Evolutionary conservation across 2,113 vertebrate genomes (phyloP).

Genomic region (Brienomyrus brachyistius): DNA sequence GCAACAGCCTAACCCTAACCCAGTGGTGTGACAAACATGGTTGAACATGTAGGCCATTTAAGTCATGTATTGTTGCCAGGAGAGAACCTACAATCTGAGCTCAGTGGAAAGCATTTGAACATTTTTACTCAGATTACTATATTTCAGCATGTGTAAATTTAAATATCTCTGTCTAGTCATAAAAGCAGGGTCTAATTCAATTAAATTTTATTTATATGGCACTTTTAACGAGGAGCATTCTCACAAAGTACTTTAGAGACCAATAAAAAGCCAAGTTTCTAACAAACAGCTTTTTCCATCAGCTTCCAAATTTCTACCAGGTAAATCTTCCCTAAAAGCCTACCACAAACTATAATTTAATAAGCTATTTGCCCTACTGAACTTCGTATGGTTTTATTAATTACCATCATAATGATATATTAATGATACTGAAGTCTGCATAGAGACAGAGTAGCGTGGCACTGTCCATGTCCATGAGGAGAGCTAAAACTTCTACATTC

Average conservation of each 20-base stretch:
- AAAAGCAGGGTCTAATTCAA: neutral
- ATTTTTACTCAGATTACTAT: neutral
- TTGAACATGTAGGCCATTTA: neutral
- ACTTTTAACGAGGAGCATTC: neutral
- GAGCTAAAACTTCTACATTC: neutral
- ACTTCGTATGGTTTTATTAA: neutral
- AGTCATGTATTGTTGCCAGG: neutral
- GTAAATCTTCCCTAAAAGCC: neutral
- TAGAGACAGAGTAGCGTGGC: neutral
- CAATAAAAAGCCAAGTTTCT: neutral
- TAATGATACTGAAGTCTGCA: neutral
- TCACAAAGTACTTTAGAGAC: neutral
- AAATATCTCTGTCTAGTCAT: neutral
- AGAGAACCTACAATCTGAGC: neutral
- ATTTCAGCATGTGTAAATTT: neutral
- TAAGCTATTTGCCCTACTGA: neutral
- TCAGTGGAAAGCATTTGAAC: neutral
- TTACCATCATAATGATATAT: neutral
- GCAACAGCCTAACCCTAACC: slow-evolving; percentile 61
- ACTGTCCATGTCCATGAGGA: neutral
- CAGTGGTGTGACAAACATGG: slow-evolving; percentile 37
- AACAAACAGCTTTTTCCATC: neutral
- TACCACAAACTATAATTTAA: neutral
- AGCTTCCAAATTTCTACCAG: neutral
- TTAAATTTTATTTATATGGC: neutral